These are phyloP conservation scores for Danaus plexippus DNA, from an alignment of 1,140 invertebrate species.

Conservation along the genomic window DNA sequence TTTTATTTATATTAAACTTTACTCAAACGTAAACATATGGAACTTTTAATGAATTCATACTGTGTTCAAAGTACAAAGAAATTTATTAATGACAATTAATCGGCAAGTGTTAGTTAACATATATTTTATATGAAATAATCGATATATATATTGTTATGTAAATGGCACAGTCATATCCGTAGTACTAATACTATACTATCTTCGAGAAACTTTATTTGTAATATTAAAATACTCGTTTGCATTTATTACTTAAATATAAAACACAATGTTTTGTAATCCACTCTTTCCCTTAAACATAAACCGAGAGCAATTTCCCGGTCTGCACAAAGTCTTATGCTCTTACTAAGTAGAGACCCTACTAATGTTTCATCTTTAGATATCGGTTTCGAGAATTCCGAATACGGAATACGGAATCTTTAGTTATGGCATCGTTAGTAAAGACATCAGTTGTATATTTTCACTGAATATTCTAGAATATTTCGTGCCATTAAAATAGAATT, in stretches of 20 bases:
- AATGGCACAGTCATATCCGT: too few species aligned
- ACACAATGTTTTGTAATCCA: conserved; percentile 43
- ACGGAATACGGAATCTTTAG: not conserved
- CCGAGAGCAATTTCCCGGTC: conserved; percentile 39
- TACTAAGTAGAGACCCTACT: conserved; percentile 20
- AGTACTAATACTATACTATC: too few species aligned
- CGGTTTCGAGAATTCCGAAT: too few species aligned
- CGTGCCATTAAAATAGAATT: conserved; percentile 4
- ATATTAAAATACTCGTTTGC: conserved; percentile 11
- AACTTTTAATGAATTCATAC: too few species aligned
- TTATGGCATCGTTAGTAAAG: not conserved
- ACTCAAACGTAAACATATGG: too few species aligned
- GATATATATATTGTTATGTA: too few species aligned
- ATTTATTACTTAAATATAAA: conserved; percentile 28
- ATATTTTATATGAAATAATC: too few species aligned
- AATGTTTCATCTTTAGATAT: not conserved
- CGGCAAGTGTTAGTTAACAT: too few species aligned
- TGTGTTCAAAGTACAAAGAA: too few species aligned
- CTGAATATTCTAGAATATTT: conserved; percentile 3
- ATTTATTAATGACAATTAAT: too few species aligned
- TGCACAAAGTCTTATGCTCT: conserved; percentile 31
- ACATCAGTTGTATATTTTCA: not conserved
- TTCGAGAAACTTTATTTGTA: too few species aligned
- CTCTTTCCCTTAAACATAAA: conserved; percentile 29
- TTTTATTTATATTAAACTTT: too few species aligned